A percentile compares a stretch with the other conserved stretches of the same genome.
Conservation (phyloP, 2,888 invertebrate species). For the Octonoba sinensis region DNA sequence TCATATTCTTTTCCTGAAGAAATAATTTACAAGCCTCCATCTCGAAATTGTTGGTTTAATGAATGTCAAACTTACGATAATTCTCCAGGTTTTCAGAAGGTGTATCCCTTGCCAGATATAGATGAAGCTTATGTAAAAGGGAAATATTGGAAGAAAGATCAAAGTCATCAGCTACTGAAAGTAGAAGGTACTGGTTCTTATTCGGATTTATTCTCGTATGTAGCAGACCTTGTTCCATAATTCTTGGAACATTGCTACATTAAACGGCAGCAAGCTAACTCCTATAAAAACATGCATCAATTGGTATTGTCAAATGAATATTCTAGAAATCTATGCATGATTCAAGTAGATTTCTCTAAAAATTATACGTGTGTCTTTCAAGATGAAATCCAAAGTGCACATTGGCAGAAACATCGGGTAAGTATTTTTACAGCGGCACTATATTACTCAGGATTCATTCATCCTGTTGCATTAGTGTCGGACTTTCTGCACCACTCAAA, state of each 20-base stretch:
- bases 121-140: neutral
- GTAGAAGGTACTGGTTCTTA: neutral
- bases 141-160: conserved; percentile 1
- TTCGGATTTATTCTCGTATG: too few species aligned
- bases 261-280: neutral
- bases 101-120: neutral
- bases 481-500: conserved; percentile 5
- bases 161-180: neutral
- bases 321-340: neutral
- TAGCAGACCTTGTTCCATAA: neutral
- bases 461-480: conserved; percentile 2
- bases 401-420: conserved; percentile 14
- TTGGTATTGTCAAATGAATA: neutral
- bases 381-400: conserved; percentile 20
- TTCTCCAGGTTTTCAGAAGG: too few species aligned
- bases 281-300: neutral
- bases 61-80: neutral
- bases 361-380: conserved; percentile 5
- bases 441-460: neutral
- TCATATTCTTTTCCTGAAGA: neutral
- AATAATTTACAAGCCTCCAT: neutral
- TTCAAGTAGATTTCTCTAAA: conserved; percentile 11
- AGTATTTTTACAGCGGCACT: neutral
- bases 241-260: neutral
- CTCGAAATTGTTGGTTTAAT: conserved; percentile 2